Evolutionary conservation across 2,113 vertebrate species (phyloP), one percentile per base, ranked within the genome.

Genomic region (Dicentrarchus labrax): DNA sequence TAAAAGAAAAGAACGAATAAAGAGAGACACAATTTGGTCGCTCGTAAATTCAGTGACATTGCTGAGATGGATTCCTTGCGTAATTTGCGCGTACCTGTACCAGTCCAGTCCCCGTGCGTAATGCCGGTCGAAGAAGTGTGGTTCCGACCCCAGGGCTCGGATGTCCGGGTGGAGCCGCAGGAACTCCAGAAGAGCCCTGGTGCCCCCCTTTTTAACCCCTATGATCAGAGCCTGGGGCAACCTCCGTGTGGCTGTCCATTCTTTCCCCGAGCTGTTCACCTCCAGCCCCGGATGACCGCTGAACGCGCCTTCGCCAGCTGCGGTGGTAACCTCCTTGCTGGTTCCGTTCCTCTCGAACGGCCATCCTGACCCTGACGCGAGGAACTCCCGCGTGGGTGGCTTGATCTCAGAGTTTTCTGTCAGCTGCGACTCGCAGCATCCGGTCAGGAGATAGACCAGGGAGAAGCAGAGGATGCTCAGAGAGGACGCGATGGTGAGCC

Each of bases 51-150:
- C 8, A 48, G 1, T 39, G 21, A 39, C 36, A 80, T 2, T 43
- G 5, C 4, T 51, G 62, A 22, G 13, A 1, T 15, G 5, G 17
- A 50, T 38, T 60, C 30, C 6, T 6, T 68, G 85, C 70, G 71
- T 75, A 64, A 71, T 7, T 51, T 53, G 72, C 43, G 39, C 83
- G 56, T 93, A 96, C 96, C 96, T 96, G 95, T 96, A 96, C 96
- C 96, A 96, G 74, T 93, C 91, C 80, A 96, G 78, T 38, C 96
- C 96, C 12, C 95, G 95, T 39, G 93, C 90, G 91, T 96, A 96
- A 90, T 96, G 95, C 83, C 96, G 90, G 88, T 96, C 96, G 71
- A 96, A 96, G 87, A 96, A 96, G 90, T 96, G 96, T 38, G 96
- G 94, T 48, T 96, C 96, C 0, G 95, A 93, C 0, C 96, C 96